Base-by-base conservation (phyloP, 2,797 vertebrate genomes). In the Thaleichthys pacificus region DNA sequence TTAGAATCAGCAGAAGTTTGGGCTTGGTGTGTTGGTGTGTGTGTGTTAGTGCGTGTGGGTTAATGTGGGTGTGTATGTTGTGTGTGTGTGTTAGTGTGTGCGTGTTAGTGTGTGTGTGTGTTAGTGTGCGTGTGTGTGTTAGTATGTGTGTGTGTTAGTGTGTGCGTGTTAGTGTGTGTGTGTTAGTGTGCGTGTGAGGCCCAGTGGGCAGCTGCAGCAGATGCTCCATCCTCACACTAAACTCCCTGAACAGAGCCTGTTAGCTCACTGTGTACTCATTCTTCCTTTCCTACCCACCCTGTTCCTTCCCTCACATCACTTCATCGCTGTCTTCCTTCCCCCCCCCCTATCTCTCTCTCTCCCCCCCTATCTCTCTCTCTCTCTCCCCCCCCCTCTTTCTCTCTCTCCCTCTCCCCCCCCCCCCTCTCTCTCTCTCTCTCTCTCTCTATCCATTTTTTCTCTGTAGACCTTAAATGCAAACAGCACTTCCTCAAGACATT, bases 191-290 rank as follows among this genome's bases (percentile, higher is more conserved):
- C 84, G 83, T 79, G 80, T 76, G 71, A 85, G 80, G 71, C 82
- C 80, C 85, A 82, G 76, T 87, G 84, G 85, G 85, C 82, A 84
- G 81, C 70, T 4, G 47, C n/a, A 89, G 86, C 89, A 91, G 87
- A 90, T 89, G 87, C 86, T 89, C 73, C 78, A 76, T 84, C 81
- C 84, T 87, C 78, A 84, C 83, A 84, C 78, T 88, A 80, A 74
- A 79, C 75, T 82, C 69, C 83, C 85, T 77, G 78, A 78, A 71
- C 75, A 71, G 80, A 78, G 72, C 74, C 77, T 80, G 80, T 76
- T 86, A 78, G 73, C 70, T 74, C 74, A 74, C 66, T 72, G 78
- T 81, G 64, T 77, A 56, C 69, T 74, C 66, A 17, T 70, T 84
- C 79, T 72, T 68, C 68, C 69, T 73, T 28, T 8, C 60, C 26